Conservation (phyloP, 2,797 vertebrate species). For the Cryptoblepharus egeriae region DNA sequence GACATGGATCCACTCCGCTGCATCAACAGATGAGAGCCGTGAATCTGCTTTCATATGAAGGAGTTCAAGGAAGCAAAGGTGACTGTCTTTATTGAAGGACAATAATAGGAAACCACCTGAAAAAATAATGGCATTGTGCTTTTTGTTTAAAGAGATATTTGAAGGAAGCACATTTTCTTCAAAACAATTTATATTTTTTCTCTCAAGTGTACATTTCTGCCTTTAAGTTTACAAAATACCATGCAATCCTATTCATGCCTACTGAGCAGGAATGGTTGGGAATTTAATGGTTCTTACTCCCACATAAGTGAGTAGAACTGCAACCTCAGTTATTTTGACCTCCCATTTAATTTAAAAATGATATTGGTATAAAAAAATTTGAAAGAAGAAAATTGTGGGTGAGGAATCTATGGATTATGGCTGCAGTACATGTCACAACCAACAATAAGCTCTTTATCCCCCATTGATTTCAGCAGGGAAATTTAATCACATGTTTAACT, state of each 20-base stretch:
- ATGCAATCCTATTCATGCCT: too few species aligned
- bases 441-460: background rate
- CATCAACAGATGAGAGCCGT: constrained; percentile 25
- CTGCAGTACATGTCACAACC: background rate
- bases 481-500: background rate
- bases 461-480: background rate
- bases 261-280: too few species aligned
- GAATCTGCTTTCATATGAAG: constrained; percentile 12
- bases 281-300: too few species aligned
- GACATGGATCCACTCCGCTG: constrained; percentile 11
- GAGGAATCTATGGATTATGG: background rate
- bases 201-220: background rate
- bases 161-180: constrained; percentile 11
- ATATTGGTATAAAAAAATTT: background rate
- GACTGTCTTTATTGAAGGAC: constrained; percentile 13
- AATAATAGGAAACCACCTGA: constrained; percentile 29
- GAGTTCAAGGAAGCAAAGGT: constrained; percentile 28
- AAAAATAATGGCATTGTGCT: constrained; percentile 11
- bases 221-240: background rate
- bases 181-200: background rate
- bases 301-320: too few species aligned
- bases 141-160: constrained; percentile 9
- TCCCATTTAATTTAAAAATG: background rate
- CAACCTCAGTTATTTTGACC: background rate
- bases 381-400: background rate